Percentiles rank a stretch among this genome's conserved stretches.
Evolutionary conservation across 2,797 vertebrate genomes (phyloP).

Genomic region (Falco naumanni): DNA sequence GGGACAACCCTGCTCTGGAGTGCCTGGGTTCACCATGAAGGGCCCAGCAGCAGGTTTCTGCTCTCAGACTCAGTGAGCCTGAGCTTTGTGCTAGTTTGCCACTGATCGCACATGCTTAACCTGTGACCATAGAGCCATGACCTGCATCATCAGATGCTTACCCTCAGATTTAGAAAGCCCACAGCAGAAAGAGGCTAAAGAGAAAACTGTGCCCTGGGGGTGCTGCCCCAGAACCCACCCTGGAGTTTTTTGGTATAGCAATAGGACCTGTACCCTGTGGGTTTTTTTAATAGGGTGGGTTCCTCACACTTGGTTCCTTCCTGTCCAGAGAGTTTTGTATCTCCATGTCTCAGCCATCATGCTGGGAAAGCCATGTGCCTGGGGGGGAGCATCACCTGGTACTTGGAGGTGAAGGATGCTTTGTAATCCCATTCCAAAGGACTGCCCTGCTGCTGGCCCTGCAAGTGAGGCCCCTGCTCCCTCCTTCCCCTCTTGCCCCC

Average conservation of each 20-base stretch:
- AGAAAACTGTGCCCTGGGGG: background rate
- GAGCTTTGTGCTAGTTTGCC: background rate
- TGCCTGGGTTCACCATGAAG: background rate
- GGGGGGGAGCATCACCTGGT: background rate
- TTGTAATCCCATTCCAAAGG: background rate
- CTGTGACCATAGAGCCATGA: background rate
- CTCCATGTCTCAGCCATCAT: rapidly evolving
- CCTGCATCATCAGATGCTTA: background rate
- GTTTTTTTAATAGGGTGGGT: background rate
- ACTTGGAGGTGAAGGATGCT: background rate
- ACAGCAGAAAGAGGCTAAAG: background rate
- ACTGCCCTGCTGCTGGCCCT: background rate
- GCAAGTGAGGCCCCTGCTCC: background rate
- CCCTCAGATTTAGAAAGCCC: background rate
- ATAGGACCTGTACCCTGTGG: background rate
- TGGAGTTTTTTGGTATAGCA: background rate
- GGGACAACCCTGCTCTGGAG: background rate
- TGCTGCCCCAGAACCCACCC: background rate
- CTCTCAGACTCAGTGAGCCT: background rate
- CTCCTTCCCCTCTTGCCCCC: background rate
- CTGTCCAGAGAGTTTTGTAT: background rate
- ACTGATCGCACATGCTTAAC: background rate
- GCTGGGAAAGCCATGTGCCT: background rate
- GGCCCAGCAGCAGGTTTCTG: background rate
- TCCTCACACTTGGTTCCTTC: background rate